Evolutionary conservation across 2,113 vertebrate species (phyloP).

Genomic region (Capreolus pygargus): DNA sequence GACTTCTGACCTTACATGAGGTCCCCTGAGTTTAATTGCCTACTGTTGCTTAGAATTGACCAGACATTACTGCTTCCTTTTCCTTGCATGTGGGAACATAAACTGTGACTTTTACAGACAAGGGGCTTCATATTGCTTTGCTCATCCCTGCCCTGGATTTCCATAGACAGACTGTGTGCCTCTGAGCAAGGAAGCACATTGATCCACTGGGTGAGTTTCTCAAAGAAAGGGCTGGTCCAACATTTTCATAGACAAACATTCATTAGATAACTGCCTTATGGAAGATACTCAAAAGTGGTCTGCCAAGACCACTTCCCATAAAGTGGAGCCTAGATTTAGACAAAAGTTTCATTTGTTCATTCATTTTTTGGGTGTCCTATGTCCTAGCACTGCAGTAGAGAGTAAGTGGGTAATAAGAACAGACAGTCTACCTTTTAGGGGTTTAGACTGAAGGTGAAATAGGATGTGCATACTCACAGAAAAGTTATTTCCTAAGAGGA

Average conservation of each 20-base stretch:
- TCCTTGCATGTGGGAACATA: background rate
- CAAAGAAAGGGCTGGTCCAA: background rate
- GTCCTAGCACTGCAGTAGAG: background rate
- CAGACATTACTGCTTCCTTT: background rate
- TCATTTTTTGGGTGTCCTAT: background rate
- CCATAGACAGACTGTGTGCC: background rate
- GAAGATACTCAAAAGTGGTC: background rate
- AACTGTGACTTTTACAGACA: background rate
- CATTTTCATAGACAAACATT: background rate
- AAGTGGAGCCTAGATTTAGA: background rate
- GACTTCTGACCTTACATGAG: slow-evolving; percentile 30
- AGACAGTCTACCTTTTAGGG: background rate
- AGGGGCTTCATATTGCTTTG: background rate
- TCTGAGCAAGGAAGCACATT: background rate
- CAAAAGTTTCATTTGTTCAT: background rate
- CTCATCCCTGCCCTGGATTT: background rate
- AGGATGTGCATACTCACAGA: background rate
- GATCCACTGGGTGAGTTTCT: background rate
- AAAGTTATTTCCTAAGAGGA: background rate
- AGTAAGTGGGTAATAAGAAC: background rate
- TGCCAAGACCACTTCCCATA: background rate
- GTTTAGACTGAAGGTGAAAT: background rate
- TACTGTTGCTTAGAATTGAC: slow-evolving; percentile 2
- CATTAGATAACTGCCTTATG: background rate
- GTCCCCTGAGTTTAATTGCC: slow-evolving; percentile 22